phyloP scores from a whole-genome alignment of 2,113 vertebrate species.

The Tetrao urogallus region DNA sequence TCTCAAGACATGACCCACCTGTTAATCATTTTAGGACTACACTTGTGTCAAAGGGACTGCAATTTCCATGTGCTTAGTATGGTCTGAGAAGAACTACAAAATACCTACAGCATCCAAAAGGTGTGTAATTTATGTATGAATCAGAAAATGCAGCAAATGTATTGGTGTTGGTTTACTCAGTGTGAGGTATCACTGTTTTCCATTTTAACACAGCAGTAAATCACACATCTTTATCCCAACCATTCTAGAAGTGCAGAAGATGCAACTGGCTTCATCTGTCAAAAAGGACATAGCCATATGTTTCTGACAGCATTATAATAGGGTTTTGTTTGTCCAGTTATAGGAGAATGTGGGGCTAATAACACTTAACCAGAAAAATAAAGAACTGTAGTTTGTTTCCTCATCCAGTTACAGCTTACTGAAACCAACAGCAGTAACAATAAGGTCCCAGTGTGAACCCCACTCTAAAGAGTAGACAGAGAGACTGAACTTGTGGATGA shows the following conservation, averaged over 20 bases:
- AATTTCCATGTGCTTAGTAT: background rate
- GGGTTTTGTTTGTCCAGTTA: background rate
- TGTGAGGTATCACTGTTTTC: background rate
- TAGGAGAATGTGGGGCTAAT: background rate
- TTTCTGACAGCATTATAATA: slow-evolving; percentile 19
- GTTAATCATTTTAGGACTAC: background rate
- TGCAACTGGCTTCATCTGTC: background rate
- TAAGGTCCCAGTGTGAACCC: background rate
- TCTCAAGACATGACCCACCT: background rate
- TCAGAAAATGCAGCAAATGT: background rate
- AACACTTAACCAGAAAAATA: background rate
- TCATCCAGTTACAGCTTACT: background rate
- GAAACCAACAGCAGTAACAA: background rate
- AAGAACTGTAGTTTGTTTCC: background rate
- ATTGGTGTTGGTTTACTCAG: background rate
- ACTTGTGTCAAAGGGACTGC: background rate
- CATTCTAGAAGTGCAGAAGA: background rate
- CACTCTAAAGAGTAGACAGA: background rate
- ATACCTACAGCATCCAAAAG: background rate
- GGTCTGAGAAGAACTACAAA: background rate
- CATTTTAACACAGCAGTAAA: background rate
- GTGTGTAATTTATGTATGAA: background rate
- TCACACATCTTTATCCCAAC: background rate
- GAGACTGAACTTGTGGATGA: background rate
- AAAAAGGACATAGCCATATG: background rate